Base-by-base conservation (phyloP, 2,797 vertebrate genomes). In the Anableps anableps region DNA sequence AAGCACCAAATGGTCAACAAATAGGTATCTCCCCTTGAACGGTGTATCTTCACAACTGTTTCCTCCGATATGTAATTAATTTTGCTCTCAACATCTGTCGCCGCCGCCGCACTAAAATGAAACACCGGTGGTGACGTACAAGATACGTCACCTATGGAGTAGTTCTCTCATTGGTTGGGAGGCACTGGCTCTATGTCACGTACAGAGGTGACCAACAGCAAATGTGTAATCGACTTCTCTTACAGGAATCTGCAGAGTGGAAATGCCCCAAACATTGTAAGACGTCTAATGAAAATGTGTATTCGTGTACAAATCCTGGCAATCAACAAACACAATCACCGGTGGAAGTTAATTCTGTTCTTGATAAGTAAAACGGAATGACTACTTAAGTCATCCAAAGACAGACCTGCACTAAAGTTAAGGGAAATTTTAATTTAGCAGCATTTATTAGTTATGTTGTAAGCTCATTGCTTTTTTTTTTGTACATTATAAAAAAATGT, bases 181-280 rank as follows among this genome's bases (percentile, higher is more conserved):
- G 0, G 17, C 10, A 23, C 74, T 3, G 21, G 26, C 1, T 23
- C 6, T 5, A 43, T 2, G 75, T 81, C 82, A 88, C 85, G 88
- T 84, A 86, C 51, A n/a, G 1, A 16, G 0, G 41, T 38, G 43
- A 31, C 16, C 0, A 3, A 26, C 26, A 1, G 38, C 21, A 58
- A 50, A 48, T 72, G 68, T 23, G 64, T 5, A 41, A 0, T 26
- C 10, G 26, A 4, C 10, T 47, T 23, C 11, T 47, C 36, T 45
- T 71, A 38, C 23, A 7, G 5, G 26, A 47, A 62, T 60, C 51
- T 26, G 16, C 31, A 11, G 17, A 4, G 11, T 11, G 58, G 26
- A 47, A 75, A 64, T 1, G 21, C 2, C 21, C 11, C 43, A 26
- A 26, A 38, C 10, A 53, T 8, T 19, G 5, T 29, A 5, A 36